A percentile compares a stretch with the other conserved stretches of the same genome.
Conservation (phyloP, 2,113 vertebrate species). For the Alectura lathami region DNA sequence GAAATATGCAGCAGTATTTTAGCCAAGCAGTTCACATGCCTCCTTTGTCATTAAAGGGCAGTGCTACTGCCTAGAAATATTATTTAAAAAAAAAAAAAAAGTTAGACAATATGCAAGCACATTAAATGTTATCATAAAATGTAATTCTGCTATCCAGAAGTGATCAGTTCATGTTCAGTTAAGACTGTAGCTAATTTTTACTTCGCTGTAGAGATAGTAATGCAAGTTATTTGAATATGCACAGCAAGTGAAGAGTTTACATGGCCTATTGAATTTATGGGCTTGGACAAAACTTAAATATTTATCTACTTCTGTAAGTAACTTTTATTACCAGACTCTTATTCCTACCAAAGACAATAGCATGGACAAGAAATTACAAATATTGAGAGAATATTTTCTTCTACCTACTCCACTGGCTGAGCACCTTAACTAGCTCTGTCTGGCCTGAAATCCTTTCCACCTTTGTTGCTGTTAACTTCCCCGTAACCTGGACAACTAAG, state of each 20-base stretch:
- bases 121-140: not conserved
- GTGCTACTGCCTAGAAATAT: not conserved
- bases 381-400: not conserved
- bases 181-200: not conserved
- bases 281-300: not conserved
- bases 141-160: not conserved
- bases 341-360: not conserved
- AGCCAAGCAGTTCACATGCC: not conserved
- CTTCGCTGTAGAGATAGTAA: not conserved
- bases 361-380: not conserved
- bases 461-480: slow-evolving; percentile 14
- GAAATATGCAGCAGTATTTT: not conserved
- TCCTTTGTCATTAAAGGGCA: not conserved
- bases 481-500: slow-evolving; percentile 44
- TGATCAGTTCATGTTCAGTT: not conserved
- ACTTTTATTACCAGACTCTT: not conserved
- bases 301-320: not conserved
- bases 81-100: not conserved
- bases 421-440: not conserved
- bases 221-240: not conserved
- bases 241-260: not conserved
- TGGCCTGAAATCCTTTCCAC: slow-evolving; percentile 1
- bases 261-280: not conserved
- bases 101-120: not conserved
- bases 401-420: not conserved